Evolutionary conservation across 30 jellyfish, hydroid and myxozoan species (phyloP).

Genomic region (Aurelia sp.): DNA sequence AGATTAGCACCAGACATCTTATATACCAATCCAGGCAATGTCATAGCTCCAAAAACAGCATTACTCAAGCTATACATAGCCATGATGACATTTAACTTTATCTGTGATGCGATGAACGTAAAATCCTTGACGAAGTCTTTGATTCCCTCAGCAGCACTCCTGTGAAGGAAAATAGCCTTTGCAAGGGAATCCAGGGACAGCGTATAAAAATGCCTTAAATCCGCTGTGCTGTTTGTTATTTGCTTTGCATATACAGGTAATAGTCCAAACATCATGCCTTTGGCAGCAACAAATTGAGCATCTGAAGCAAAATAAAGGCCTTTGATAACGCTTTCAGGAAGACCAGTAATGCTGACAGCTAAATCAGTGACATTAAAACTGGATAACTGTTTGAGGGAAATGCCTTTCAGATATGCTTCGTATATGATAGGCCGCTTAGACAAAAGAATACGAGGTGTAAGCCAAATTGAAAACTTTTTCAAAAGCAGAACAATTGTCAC

Average conservation of each 20-base stretch:
- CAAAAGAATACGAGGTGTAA: neutral
- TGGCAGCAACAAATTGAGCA: constrained; percentile 9
- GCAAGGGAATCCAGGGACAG: constrained; percentile 46
- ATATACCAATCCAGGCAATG: neutral
- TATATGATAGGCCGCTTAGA: constrained; percentile 25
- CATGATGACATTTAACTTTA: neutral
- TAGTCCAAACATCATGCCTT: constrained; percentile 3
- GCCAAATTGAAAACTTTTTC: neutral
- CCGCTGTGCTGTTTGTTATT: neutral
- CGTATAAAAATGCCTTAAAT: constrained; percentile 30
- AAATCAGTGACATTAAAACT: neutral
- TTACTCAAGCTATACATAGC: neutral
- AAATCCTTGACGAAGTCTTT: constrained; percentile 46
- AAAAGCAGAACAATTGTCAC: neutral
- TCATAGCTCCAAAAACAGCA: neutral
- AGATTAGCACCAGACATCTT: constrained; percentile 23
- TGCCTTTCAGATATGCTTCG: constrained; percentile 37
- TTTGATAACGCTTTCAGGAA: constrained; percentile 14
- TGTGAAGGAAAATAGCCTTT: constrained; percentile 29
- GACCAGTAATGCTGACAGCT: constrained; percentile 18
- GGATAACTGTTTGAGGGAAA: neutral
- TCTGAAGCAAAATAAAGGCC: constrained; percentile 9
- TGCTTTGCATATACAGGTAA: constrained; percentile 21
- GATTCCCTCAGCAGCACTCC: constrained; percentile 36
- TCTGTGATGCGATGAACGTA: neutral